Conservation (phyloP, 2,113 vertebrate genomes). For the Tupaia chinensis region DNA sequence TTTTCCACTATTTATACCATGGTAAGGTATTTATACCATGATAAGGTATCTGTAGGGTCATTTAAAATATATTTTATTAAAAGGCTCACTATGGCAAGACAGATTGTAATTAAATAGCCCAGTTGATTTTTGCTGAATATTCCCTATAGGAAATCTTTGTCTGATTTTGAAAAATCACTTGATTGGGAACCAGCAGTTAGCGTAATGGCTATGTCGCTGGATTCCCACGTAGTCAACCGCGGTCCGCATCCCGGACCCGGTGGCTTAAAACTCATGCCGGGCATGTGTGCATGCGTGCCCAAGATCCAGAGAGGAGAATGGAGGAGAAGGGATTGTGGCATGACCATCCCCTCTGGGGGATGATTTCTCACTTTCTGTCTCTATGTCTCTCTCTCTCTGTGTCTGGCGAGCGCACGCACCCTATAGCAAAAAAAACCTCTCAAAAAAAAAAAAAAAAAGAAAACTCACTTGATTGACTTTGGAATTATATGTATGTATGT, state of each 20-base stretch:
- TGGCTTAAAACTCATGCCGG: too few relatives aligned
- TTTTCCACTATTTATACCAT: neutral
- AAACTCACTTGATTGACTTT: constrained; percentile 21
- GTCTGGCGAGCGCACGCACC: too few relatives aligned
- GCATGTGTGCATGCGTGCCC: too few relatives aligned
- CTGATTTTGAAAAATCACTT: constrained; percentile 27
- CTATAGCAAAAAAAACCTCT: too few relatives aligned
- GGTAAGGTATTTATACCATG: neutral
- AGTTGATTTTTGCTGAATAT: neutral
- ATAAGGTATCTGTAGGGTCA: neutral
- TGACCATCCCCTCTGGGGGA: too few relatives aligned
- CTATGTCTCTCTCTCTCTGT: too few relatives aligned
- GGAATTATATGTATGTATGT: constrained; percentile 21
- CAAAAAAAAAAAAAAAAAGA: neutral
- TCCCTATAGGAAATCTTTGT: constrained; percentile 8
- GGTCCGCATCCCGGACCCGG: too few relatives aligned
- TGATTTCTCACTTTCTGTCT: too few relatives aligned
- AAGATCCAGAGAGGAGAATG: too few relatives aligned
- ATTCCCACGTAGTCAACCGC: too few relatives aligned
- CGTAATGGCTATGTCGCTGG: too few relatives aligned
- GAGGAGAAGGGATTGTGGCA: too few relatives aligned
- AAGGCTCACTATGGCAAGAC: constrained; percentile 15
- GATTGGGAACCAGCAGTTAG: neutral
- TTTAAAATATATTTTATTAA: constrained; percentile 32
- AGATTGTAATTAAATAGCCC: neutral